Conservation (phyloP, 2,113 vertebrate genomes). For the Meleagris gallopavo region DNA sequence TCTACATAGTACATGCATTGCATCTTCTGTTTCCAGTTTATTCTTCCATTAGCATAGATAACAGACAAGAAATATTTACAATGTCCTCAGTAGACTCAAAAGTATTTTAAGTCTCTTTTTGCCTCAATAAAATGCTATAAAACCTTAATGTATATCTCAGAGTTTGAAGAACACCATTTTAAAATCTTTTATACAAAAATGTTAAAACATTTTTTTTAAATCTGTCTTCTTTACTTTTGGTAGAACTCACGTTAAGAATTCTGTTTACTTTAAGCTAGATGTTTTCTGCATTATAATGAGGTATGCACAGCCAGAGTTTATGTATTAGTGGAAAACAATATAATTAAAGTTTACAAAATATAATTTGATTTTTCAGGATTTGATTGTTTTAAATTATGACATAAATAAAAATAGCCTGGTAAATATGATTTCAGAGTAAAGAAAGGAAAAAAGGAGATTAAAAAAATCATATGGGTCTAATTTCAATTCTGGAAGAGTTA, state of each 20-base stretch:
- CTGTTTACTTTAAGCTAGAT: not conserved
- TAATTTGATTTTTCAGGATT: not conserved
- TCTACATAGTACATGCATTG: not conserved
- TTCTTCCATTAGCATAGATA: not conserved
- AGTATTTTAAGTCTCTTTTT: not conserved
- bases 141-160: not conserved
- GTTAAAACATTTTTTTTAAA: not conserved
- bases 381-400: not conserved
- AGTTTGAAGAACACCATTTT: not conserved
- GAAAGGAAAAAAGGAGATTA: not conserved
- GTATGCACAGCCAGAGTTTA: not conserved
- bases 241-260: slow-evolving; percentile 2
- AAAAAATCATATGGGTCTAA: not conserved
- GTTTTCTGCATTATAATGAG: not conserved
- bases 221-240: not conserved
- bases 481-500: not conserved
- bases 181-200: not conserved
- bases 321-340: no score
- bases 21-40: not conserved
- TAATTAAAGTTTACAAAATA: not conserved
- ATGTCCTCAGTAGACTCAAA: not conserved
- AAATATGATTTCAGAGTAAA: not conserved
- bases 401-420: not conserved
- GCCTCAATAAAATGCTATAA: not conserved
- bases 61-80: not conserved